Conservation (phyloP, 1,140 invertebrate species). For the Heliconius nattereri region DNA sequence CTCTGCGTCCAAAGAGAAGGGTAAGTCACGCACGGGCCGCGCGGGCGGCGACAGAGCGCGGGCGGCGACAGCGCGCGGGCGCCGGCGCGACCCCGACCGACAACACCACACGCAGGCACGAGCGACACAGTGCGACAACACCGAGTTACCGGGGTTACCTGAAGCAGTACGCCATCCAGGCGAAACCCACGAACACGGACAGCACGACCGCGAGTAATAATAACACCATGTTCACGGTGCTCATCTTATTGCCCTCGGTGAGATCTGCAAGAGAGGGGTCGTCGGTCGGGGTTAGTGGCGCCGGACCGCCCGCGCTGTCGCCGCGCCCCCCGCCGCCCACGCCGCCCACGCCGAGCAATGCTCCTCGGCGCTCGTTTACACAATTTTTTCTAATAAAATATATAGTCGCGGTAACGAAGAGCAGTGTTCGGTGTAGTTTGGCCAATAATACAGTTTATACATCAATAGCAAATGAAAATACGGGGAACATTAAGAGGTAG, state of each 20-base stretch:
- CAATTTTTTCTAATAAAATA: not conserved
- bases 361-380: constrained; percentile 30
- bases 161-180: constrained; percentile 96
- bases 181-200: constrained; percentile 96
- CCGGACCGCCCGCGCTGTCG: constrained; percentile 63
- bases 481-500: constrained; percentile 58
- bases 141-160: constrained; percentile 86
- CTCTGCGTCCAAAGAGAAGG: constrained; percentile 84
- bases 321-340: constrained; percentile 44
- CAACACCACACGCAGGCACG: constrained; percentile 67
- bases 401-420: constrained; percentile 48
- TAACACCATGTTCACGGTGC: constrained; percentile 94
- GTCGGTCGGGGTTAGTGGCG: constrained; percentile 67
- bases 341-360: constrained; percentile 56
- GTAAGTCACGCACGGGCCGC: constrained; percentile 61
- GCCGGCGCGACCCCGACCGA: constrained; percentile 53
- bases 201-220: constrained; percentile 95
- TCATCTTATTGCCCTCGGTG: constrained; percentile 89
- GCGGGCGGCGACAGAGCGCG: constrained; percentile 48
- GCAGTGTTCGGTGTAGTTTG: constrained; percentile 68
- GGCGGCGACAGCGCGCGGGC: constrained; percentile 50
- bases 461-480: constrained; percentile 51
- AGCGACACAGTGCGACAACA: constrained; percentile 73
- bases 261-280: constrained; percentile 84
- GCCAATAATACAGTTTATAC: constrained; percentile 54